phyloP scores from a whole-genome alignment of 2,888 invertebrate species.

The Tetranychus truncatus region DNA sequence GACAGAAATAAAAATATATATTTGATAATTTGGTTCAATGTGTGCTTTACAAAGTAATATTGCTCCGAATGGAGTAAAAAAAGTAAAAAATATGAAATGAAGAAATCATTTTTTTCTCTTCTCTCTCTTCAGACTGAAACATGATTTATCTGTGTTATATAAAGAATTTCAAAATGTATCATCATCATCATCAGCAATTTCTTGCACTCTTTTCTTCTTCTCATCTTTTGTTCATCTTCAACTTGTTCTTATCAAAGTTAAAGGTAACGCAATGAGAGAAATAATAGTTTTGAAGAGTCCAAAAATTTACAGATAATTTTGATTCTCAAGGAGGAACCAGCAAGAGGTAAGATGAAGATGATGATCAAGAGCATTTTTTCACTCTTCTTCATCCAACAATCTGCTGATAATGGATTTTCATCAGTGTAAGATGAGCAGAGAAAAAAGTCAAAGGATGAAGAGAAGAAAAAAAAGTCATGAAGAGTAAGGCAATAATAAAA shows the following conservation, averaged over 20 bases:
- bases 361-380: neutral
- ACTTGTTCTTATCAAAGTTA: neutral
- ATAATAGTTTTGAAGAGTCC: neutral
- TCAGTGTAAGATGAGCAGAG: neutral
- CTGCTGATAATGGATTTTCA: slow-evolving; percentile 1
- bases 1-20: neutral
- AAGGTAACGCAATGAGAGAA: neutral
- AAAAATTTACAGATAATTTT: neutral
- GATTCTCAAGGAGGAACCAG: neutral
- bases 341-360: neutral
- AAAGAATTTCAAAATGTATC: neutral
- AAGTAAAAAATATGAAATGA: neutral
- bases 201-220: neutral
- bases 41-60: too few relatives aligned
- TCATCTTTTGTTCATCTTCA: neutral
- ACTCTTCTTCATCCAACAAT: neutral
- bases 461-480: neutral
- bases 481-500: neutral
- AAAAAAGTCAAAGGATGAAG: neutral
- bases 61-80: neutral
- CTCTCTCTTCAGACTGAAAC: neutral
- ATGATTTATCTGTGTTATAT: neutral
- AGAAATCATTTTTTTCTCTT: neutral
- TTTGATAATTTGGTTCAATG: neutral
- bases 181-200: neutral